Evolutionary conservation across 2,888 invertebrate genomes (phyloP).

Genomic region (Hypena proboscidalis): DNA sequence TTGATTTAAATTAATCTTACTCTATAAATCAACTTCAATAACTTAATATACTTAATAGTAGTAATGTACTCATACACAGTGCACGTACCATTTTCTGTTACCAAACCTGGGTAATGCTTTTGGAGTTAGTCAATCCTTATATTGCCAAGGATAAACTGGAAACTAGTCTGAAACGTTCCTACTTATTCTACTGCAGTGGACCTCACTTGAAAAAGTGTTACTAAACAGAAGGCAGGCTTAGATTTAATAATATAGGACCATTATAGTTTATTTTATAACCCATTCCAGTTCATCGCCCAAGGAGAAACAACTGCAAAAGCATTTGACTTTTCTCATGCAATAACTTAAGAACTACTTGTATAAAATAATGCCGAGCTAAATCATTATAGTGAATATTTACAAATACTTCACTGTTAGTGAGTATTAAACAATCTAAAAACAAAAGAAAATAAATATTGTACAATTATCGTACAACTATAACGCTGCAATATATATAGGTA

Average conservation of each 20-base stretch:
- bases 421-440: conserved; percentile 1
- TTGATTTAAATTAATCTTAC: conserved; percentile 44
- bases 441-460: background rate
- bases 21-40: conserved; percentile 35
- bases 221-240: background rate
- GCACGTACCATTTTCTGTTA: conserved; percentile 44
- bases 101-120: conserved; percentile 29
- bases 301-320: conserved; percentile 22
- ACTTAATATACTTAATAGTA: conserved; percentile 36
- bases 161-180: background rate
- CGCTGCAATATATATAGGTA: conserved; percentile 21
- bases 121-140: conserved; percentile 17
- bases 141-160: background rate
- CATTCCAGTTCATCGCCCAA: background rate
- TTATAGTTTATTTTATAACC: background rate
- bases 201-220: background rate
- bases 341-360: conserved; percentile 39
- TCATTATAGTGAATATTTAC: conserved; percentile 34
- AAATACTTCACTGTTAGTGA: conserved; percentile 12
- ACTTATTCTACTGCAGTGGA: background rate
- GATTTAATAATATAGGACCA: no score
- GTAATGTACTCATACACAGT: conserved; percentile 36
- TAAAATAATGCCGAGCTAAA: conserved; percentile 26
- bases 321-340: conserved; percentile 13
- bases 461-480: conserved; percentile 8